Percentiles rank a stretch among this genome's conserved stretches.
Evolutionary conservation across 2,888 invertebrate species (phyloP).

Genomic region (Dermolepida albohirtum): DNA sequence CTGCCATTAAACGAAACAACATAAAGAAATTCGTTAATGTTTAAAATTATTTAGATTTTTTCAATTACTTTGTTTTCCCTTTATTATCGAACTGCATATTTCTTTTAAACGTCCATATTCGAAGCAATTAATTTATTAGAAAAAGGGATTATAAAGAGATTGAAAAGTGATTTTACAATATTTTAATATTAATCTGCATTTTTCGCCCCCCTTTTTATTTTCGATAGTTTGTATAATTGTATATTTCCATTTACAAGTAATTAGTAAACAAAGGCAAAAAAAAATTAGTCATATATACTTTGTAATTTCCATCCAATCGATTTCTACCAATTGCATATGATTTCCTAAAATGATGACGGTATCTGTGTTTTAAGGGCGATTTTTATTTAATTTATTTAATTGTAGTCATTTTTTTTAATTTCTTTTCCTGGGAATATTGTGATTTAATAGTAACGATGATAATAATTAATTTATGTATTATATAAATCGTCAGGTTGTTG

Average conservation of each 20-base stretch:
- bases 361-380: neutral
- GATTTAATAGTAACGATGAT: constrained; percentile 31
- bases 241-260: constrained; percentile 46
- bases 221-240: constrained; percentile 51
- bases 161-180: neutral
- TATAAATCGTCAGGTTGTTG: constrained; percentile 40
- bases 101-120: too few species aligned
- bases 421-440: constrained; percentile 38
- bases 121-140: too few species aligned
- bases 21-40: too few species aligned
- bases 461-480: constrained; percentile 38
- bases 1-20: too few species aligned
- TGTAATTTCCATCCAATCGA: constrained; percentile 16
- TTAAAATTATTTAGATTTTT: too few species aligned
- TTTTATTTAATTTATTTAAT: constrained; percentile 41
- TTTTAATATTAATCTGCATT: constrained; percentile 1
- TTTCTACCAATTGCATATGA: constrained; percentile 16
- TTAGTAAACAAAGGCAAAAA: constrained; percentile 23
- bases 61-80: too few species aligned
- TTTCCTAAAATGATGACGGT: constrained; percentile 9
- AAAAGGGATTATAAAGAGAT: too few species aligned
- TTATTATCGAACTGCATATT: too few species aligned
- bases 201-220: neutral
- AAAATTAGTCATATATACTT: constrained; percentile 40
- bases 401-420: constrained; percentile 9